phyloP scores from a whole-genome alignment of 1,140 invertebrate species.

The Luehdorfia chinensis region DNA sequence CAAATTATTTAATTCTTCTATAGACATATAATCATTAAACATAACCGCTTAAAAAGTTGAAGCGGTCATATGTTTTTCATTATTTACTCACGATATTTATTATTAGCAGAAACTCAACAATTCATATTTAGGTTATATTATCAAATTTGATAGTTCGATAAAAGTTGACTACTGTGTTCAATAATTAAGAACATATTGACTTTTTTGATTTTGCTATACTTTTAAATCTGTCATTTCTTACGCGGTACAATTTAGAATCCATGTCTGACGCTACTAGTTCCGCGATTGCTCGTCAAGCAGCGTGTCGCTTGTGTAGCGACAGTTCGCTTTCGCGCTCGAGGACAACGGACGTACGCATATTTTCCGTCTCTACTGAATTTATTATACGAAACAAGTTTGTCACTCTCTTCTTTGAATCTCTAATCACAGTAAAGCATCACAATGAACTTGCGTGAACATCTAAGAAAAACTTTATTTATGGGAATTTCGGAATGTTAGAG shows the following conservation, averaged over 20 bases:
- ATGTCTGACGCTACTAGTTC: constrained; percentile 58
- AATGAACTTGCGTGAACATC: constrained; percentile 40
- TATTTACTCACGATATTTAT: too few relatives aligned
- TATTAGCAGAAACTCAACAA: too few relatives aligned
- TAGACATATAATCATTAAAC: too few relatives aligned
- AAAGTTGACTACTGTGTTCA: too few relatives aligned
- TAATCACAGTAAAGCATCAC: constrained; percentile 28
- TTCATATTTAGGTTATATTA: too few relatives aligned
- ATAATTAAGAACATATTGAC: too few relatives aligned
- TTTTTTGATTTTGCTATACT: too few relatives aligned
- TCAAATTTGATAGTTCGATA: too few relatives aligned
- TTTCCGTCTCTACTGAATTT: constrained; percentile 17
- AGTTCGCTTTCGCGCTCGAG: constrained; percentile 48
- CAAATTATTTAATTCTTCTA: too few relatives aligned
- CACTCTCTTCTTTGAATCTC: constrained; percentile 25
- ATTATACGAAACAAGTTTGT: constrained; percentile 66
- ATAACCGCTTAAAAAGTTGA: too few relatives aligned
- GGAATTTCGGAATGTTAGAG: constrained; percentile 38
- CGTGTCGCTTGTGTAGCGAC: constrained; percentile 51
- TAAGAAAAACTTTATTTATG: constrained; percentile 32
- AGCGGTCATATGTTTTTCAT: too few relatives aligned
- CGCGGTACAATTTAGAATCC: neutral
- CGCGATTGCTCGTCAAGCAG: constrained; percentile 30
- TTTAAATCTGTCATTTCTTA: too few relatives aligned
- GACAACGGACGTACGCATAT: constrained; percentile 44